phyloP scores from a whole-genome alignment of 2,797 vertebrate species.

The Natrix natrix region DNA sequence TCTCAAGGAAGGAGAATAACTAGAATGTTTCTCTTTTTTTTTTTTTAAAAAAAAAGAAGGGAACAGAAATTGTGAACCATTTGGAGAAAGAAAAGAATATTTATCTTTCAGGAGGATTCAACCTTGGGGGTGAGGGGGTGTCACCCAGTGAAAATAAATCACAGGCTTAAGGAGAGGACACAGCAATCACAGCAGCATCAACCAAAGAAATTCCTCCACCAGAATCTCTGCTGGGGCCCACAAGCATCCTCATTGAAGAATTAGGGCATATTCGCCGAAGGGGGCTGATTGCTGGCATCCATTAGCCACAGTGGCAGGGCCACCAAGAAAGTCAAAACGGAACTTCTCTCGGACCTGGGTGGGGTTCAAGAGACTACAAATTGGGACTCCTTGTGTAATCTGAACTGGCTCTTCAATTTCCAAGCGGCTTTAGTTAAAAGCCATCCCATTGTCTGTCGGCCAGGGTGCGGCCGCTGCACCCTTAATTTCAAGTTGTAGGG shows the following conservation, averaged over 20 bases:
- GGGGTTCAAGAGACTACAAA: neutral
- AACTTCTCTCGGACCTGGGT: neutral
- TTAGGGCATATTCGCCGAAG: too few relatives aligned
- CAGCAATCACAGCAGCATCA: neutral
- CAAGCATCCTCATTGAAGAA: neutral
- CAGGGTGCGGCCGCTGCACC: neutral
- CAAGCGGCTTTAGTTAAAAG: neutral
- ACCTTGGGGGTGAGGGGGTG: too few relatives aligned
- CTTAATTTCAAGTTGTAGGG: too few relatives aligned
- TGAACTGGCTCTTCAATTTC: neutral
- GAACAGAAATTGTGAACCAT: neutral
- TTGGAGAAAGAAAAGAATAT: neutral
- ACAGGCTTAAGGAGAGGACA: neutral
- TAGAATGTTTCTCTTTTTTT: neutral
- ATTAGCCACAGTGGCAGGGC: neutral
- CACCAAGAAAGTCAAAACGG: neutral
- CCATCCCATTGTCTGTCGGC: too few relatives aligned
- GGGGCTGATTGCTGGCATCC: neutral
- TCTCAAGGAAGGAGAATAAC: neutral
- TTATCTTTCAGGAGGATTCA: neutral
- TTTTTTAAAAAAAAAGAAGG: neutral
- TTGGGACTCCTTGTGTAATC: too few relatives aligned
- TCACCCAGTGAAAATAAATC: neutral
- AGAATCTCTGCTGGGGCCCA: neutral
- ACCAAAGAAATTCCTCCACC: neutral